Conservation (phyloP, 2,888 invertebrate genomes). For the Rugalucina vietnamica region DNA sequence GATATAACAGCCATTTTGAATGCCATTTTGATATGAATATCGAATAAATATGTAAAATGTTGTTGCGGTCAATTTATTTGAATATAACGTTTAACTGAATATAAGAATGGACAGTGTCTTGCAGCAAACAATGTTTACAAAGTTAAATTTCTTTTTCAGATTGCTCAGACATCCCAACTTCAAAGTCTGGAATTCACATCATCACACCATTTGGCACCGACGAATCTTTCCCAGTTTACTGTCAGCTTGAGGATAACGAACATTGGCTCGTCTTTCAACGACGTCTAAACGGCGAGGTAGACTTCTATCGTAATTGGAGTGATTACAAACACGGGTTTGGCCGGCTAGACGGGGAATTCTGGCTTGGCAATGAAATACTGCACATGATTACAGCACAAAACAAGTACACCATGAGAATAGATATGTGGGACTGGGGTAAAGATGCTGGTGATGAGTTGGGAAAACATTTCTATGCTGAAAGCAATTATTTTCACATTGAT, state of each 20-base stretch:
- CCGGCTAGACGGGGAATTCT: not conserved
- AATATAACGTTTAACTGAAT: too few species aligned
- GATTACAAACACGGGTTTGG: constrained; percentile 1
- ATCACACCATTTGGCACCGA: not conserved
- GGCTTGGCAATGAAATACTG: not conserved
- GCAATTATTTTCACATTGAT: constrained; percentile 48
- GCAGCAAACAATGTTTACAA: too few species aligned
- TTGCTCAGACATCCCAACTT: not conserved
- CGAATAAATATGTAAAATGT: too few species aligned
- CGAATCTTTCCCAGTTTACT: not conserved
- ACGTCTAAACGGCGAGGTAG: not conserved
- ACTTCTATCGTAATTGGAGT: constrained; percentile 9
- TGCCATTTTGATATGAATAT: too few species aligned
- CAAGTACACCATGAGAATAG: constrained; percentile 56
- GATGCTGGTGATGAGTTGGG: constrained; percentile 1
- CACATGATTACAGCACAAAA: constrained; percentile 85
- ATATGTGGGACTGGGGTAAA: constrained; percentile 63
- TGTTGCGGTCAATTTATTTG: too few species aligned
- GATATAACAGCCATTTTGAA: too few species aligned
- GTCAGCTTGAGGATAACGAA: not conserved
- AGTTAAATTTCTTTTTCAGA: not conserved
- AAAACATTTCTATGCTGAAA: constrained; percentile 56
- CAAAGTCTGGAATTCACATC: not conserved
- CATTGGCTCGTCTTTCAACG: constrained; percentile 9
- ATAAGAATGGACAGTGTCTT: too few species aligned